phyloP scores from a whole-genome alignment of 37 sponge, comb jelly and placozoan genomes.

The Beroe ovata region DNA sequence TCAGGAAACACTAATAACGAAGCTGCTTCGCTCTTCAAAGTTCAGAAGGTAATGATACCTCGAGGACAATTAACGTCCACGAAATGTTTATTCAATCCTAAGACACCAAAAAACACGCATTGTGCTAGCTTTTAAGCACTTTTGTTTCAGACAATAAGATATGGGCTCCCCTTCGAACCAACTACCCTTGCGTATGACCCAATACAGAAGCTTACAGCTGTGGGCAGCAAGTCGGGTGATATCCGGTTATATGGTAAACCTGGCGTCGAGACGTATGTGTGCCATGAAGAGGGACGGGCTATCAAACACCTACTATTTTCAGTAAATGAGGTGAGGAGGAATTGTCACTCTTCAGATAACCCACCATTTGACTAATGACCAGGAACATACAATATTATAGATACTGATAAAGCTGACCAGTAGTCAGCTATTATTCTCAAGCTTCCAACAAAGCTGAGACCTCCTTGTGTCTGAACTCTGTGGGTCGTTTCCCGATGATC shows the following conservation, averaged over 20 bases:
- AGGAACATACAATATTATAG: no score
- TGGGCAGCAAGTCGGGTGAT: constrained; percentile 76
- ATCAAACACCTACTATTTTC: constrained; percentile 65
- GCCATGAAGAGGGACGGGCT: constrained; percentile 51
- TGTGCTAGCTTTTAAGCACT: not conserved
- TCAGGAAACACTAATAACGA: not conserved
- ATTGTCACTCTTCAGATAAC: no score
- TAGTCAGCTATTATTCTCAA: no score
- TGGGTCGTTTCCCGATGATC: no score
- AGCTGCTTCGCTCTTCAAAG: constrained; percentile 37
- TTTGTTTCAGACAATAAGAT: constrained; percentile 71
- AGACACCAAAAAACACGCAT: no score
- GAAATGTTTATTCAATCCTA: not conserved
- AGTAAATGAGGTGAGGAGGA: constrained; percentile 67
- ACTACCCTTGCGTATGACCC: constrained; percentile 76
- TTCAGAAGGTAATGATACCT: constrained; percentile 9
- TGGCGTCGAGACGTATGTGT: constrained; percentile 55
- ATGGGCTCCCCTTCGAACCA: constrained; percentile 80
- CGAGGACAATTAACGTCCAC: not conserved
- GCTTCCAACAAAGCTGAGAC: no score
- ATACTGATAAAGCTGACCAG: no score
- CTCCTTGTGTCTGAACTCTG: no score
- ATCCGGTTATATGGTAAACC: constrained; percentile 73
- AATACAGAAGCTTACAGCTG: constrained; percentile 74
- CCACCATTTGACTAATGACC: no score